Percentiles rank a stretch among this genome's conserved stretches.
These are phyloP conservation scores for Otolemur crassicaudatus DNA, from an alignment of 2,797 vertebrate genomes.

Conservation along the genomic window DNA sequence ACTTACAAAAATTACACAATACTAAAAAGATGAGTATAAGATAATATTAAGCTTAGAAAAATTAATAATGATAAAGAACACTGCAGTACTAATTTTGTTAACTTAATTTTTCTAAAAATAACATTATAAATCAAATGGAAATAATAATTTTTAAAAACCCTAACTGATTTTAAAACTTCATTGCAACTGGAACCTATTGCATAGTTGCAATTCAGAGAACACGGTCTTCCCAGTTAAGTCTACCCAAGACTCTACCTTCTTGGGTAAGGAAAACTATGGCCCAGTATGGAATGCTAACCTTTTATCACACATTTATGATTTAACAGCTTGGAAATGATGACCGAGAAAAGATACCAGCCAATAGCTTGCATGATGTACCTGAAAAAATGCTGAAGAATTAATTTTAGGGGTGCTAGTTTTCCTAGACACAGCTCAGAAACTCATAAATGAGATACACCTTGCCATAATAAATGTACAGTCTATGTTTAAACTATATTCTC, in stretches of 20 bases:
- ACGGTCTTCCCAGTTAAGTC: not conserved
- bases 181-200: not conserved
- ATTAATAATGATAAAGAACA: not conserved
- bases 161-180: not conserved
- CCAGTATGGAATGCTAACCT: not conserved
- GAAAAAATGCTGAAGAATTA: not conserved
- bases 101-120: not conserved
- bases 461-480: not conserved
- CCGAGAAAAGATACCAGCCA: not conserved
- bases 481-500: not conserved
- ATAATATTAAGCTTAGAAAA: not conserved
- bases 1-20: not conserved
- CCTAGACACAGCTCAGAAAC: not conserved
- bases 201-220: not conserved
- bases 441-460: not conserved
- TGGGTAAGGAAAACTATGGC: not conserved
- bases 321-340: not conserved
- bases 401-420: not conserved
- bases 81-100: not conserved
- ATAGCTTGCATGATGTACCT: not conserved
- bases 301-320: not conserved
- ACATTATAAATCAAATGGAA: not conserved
- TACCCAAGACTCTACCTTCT: not conserved
- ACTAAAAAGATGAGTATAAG: not conserved
- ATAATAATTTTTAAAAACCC: not conserved